Evolutionary conservation across 2,888 invertebrate genomes (phyloP).

Genomic region (Leptopilina drosophilae): DNA sequence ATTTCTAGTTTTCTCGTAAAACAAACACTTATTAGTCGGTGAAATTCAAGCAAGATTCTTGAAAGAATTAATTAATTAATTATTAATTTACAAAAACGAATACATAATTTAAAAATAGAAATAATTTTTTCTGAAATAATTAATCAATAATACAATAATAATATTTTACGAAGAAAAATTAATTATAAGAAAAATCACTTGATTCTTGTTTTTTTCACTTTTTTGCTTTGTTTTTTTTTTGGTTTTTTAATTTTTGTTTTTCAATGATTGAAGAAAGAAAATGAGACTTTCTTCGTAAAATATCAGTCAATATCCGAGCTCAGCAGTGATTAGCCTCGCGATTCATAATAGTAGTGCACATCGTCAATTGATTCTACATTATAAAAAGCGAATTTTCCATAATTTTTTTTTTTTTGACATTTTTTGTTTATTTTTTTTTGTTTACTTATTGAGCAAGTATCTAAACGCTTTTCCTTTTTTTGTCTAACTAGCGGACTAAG

Average conservation of each 20-base stretch:
- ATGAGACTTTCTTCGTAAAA: background rate
- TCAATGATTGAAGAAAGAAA: background rate
- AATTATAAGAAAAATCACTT: background rate
- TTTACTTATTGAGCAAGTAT: constrained; percentile 67
- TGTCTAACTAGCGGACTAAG: constrained; percentile 67
- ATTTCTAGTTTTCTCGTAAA: background rate
- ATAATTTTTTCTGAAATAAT: too few relatives aligned
- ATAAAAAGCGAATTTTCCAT: constrained; percentile 41
- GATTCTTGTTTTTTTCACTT: background rate
- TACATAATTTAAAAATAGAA: background rate
- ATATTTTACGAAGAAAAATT: background rate
- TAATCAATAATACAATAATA: background rate
- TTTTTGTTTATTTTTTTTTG: constrained; percentile 26
- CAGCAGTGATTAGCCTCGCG: constrained; percentile 32
- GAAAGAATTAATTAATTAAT: constrained; percentile 4
- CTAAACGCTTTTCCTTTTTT: constrained; percentile 62
- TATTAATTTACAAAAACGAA: background rate
- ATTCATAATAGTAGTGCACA: constrained; percentile 27
- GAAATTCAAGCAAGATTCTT: background rate
- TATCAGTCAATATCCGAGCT: constrained; percentile 10
- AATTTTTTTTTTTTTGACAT: too few relatives aligned
- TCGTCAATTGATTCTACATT: constrained; percentile 25
- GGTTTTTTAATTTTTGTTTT: background rate
- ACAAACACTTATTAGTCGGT: constrained; percentile 6
- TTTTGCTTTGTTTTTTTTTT: background rate